Percentiles rank a stretch among this genome's conserved stretches.
Conservation (phyloP, 2,888 invertebrate genomes). For the Mystacides longicornis region DNA sequence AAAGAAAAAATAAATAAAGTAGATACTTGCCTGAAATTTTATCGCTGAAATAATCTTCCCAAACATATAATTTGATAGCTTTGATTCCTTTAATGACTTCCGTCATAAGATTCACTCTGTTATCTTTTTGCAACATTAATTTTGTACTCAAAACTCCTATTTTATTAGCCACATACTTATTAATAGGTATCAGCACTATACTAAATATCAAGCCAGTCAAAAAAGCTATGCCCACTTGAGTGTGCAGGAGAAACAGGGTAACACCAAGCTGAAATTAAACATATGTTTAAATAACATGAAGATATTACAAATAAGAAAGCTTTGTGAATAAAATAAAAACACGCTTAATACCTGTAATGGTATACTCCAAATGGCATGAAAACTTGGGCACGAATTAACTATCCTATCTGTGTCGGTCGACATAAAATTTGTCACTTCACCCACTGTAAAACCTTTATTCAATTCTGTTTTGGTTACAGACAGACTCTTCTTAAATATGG, state of each 20-base stretch:
- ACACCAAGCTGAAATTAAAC: constrained; percentile 55
- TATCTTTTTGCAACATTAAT: constrained; percentile 89
- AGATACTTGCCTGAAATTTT: constrained; percentile 53
- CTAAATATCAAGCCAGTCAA: constrained; percentile 85
- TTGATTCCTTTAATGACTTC: constrained; percentile 84
- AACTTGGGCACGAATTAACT: constrained; percentile 91
- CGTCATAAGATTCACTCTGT: constrained; percentile 76
- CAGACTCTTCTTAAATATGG: constrained; percentile 61
- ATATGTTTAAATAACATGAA: background rate
- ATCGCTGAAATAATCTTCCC: constrained; percentile 82
- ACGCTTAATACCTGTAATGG: constrained; percentile 66
- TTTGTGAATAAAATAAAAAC: background rate
- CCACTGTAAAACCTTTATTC: constrained; percentile 51
- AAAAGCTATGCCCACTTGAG: constrained; percentile 86
- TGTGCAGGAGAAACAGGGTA: constrained; percentile 75
- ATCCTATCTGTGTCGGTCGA: constrained; percentile 94
- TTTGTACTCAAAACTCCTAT: constrained; percentile 79
- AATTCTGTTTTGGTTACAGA: constrained; percentile 44
- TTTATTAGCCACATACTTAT: constrained; percentile 80
- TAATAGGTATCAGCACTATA: constrained; percentile 83
- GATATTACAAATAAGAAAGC: background rate
- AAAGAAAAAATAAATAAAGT: background rate
- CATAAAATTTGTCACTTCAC: constrained; percentile 94
- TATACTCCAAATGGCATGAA: constrained; percentile 95
- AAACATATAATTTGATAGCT: constrained; percentile 85